These are phyloP conservation scores for Aplodontia rufa DNA, from an alignment of 2,113 vertebrate genomes.

Conservation along the genomic window DNA sequence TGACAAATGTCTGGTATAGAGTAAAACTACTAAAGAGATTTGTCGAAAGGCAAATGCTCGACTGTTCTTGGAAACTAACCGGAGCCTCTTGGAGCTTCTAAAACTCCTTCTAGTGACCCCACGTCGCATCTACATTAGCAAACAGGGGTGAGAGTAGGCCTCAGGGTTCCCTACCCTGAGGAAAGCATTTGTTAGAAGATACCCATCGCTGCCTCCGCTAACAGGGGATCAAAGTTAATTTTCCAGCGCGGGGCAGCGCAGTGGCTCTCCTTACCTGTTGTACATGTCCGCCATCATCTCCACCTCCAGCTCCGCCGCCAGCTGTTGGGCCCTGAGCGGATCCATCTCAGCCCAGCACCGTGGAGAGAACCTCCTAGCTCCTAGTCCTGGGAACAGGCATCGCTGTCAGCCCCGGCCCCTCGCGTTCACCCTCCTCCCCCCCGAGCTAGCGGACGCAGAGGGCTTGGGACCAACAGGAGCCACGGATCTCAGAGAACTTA, in stretches of 20 bases:
- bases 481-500: neutral
- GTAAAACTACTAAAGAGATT: neutral
- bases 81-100: neutral
- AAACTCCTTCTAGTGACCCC: neutral
- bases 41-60: neutral
- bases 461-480: neutral
- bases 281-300: conserved; percentile 99
- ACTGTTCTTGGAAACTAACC: neutral
- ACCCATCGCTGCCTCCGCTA: neutral
- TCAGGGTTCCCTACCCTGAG: neutral
- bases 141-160: neutral
- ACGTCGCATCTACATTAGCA: neutral
- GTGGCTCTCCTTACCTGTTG: conserved; percentile 88
- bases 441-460: no score
- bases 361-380: neutral
- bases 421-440: neutral
- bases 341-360: conserved; percentile 86
- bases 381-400: neutral
- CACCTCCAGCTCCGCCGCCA: conserved; percentile 97
- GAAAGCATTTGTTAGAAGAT: neutral
- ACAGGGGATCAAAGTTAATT: neutral
- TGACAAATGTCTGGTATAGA: neutral
- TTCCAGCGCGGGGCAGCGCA: neutral
- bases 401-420: neutral
- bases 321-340: conserved; percentile 94